phyloP scores from a whole-genome alignment of 2,797 vertebrate genomes.

The Sparidentex hasta region DNA sequence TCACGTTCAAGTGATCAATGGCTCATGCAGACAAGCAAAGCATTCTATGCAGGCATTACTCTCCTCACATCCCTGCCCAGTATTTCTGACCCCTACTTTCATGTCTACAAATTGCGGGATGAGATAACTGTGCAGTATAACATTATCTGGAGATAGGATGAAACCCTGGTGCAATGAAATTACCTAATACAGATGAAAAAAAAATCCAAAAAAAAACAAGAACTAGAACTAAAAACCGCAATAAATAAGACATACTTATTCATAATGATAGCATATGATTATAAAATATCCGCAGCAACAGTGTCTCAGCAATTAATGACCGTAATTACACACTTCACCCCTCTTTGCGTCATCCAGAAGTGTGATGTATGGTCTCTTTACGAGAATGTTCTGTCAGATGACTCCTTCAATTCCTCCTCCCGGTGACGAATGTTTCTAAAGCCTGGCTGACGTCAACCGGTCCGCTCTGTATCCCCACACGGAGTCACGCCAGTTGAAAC shows the following conservation, averaged over 20 bases:
- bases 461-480: neutral
- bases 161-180: constrained; percentile 7
- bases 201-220: too few relatives aligned
- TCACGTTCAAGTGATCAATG: constrained; percentile 60
- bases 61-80: constrained; percentile 40
- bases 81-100: constrained; percentile 38
- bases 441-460: constrained; percentile 1
- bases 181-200: neutral
- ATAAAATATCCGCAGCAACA: constrained; percentile 41
- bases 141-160: neutral
- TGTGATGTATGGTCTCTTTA: constrained; percentile 27
- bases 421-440: constrained; percentile 4
- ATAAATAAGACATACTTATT: constrained; percentile 27
- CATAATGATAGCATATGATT: constrained; percentile 28
- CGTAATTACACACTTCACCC: constrained; percentile 43
- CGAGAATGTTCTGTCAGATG: constrained; percentile 18
- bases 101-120: constrained; percentile 24
- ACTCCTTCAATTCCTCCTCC: constrained; percentile 19
- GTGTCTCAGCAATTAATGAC: constrained; percentile 50
- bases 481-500: neutral
- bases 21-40: constrained; percentile 48
- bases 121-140: constrained; percentile 18
- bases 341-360: constrained; percentile 4
- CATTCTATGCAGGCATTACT: constrained; percentile 19
- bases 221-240: constrained; percentile 9